A percentile compares a stretch with the other conserved stretches of the same genome.
Conservation (phyloP, 2,797 vertebrate species). For the Knipowitschia caucasica region DNA sequence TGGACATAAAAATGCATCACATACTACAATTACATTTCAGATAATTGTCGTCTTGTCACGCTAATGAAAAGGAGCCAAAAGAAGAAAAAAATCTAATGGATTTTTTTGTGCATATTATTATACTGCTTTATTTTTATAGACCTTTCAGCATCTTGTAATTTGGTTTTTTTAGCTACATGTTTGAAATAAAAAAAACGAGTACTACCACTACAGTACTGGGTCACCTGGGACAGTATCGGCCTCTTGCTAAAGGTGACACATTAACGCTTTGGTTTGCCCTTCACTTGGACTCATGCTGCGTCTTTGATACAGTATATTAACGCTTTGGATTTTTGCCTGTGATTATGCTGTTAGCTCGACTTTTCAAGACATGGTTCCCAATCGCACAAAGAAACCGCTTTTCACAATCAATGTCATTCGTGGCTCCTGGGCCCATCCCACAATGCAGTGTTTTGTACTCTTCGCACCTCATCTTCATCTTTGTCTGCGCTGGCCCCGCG, state of each 20-base stretch:
- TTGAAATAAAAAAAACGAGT: too few relatives aligned
- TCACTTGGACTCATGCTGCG: slow-evolving; percentile 41
- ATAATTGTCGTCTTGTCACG: too few relatives aligned
- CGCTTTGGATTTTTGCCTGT: slow-evolving; percentile 38
- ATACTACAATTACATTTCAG: too few relatives aligned
- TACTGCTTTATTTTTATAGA: too few relatives aligned
- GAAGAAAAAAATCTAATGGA: too few relatives aligned
- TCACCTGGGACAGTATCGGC: too few relatives aligned
- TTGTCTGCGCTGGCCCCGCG: slow-evolving; percentile 54
- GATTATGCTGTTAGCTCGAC: slow-evolving; percentile 44
- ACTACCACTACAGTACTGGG: too few relatives aligned
- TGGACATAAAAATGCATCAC: too few relatives aligned
- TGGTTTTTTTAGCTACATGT: too few relatives aligned
- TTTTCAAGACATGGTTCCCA: slow-evolving; percentile 32
- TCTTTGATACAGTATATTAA: slow-evolving; percentile 30
- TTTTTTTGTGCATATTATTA: too few relatives aligned
- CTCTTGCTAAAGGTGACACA: neutral
- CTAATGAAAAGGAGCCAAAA: too few relatives aligned
- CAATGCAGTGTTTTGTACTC: slow-evolving; percentile 32
- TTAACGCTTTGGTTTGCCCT: neutral
- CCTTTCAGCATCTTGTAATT: too few relatives aligned
- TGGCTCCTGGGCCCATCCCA: slow-evolving; percentile 29
- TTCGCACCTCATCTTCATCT: slow-evolving; percentile 58
- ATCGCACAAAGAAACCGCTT: slow-evolving; percentile 28
- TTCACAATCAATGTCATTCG: slow-evolving; percentile 43